Conservation (phyloP, 2,113 vertebrate genomes). For the Lates calcarifer region DNA sequence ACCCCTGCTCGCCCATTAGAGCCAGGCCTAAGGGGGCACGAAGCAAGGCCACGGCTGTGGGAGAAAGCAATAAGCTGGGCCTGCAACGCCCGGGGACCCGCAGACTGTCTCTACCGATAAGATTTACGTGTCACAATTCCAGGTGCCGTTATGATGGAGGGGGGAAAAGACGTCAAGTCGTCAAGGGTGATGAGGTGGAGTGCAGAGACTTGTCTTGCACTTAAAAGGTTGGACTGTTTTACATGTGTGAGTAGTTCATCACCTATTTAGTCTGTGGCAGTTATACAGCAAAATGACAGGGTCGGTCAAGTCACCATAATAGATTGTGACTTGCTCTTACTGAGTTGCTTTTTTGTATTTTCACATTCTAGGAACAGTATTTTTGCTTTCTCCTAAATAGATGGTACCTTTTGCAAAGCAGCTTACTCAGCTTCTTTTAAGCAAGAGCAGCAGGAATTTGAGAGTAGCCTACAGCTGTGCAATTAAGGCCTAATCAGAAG, state of each 20-base stretch:
- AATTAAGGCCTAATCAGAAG: slow-evolving; percentile 5
- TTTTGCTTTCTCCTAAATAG: neutral
- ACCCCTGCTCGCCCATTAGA: slow-evolving; percentile 72
- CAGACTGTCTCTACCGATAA: slow-evolving; percentile 64
- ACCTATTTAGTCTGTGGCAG: slow-evolving; percentile 1
- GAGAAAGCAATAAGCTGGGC: slow-evolving; percentile 49
- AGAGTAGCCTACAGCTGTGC: slow-evolving; percentile 12
- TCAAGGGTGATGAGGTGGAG: slow-evolving; percentile 62
- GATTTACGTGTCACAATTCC: slow-evolving; percentile 77
- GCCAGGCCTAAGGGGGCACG: slow-evolving; percentile 49
- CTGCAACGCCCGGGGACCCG: slow-evolving; percentile 51
- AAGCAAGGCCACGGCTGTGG: slow-evolving; percentile 32
- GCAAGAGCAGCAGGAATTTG: neutral
- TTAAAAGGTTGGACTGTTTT: slow-evolving; percentile 57
- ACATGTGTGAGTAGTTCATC: slow-evolving; percentile 26
- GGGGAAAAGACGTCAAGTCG: slow-evolving; percentile 55
- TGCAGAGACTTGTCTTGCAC: slow-evolving; percentile 69
- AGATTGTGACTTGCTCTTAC: slow-evolving; percentile 22
- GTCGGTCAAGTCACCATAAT: slow-evolving; percentile 9
- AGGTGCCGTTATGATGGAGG: slow-evolving; percentile 76
- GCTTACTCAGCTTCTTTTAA: neutral
- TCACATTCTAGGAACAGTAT: neutral
- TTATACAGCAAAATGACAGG: slow-evolving; percentile 49
- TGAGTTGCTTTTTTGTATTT: neutral
- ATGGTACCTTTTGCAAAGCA: neutral